These are phyloP conservation scores for Drosophila aldrichi DNA, from an alignment of 2,888 invertebrate genomes.

Conservation along the genomic window DNA sequence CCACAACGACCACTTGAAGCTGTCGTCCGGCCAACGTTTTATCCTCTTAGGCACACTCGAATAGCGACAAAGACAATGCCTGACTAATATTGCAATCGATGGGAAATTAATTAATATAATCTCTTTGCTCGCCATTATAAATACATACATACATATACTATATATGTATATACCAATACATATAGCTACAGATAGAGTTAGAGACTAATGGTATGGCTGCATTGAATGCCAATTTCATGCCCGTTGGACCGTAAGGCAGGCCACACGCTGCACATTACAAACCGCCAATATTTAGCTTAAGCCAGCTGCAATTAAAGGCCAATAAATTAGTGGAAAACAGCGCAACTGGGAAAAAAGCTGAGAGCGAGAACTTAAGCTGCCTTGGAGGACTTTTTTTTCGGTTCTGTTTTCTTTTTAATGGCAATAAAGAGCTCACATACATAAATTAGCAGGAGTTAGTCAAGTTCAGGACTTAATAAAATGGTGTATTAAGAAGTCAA, in stretches of 20 bases:
- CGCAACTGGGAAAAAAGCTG: slow-evolving; percentile 4
- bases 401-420: slow-evolving; percentile 6
- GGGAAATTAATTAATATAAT: slow-evolving; percentile 75
- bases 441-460: slow-evolving; percentile 3
- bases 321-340: slow-evolving; percentile 52
- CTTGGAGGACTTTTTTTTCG: slow-evolving; percentile 14
- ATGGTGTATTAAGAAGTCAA: background rate
- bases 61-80: slow-evolving; percentile 54
- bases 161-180: background rate
- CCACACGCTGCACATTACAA: slow-evolving; percentile 37
- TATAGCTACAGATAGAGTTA: slow-evolving; percentile 1
- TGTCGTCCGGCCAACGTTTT: slow-evolving; percentile 1
- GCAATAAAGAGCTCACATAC: background rate
- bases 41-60: slow-evolving; percentile 41
- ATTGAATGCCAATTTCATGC: slow-evolving; percentile 51
- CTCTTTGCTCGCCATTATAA: slow-evolving; percentile 38
- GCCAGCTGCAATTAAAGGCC: slow-evolving; percentile 62
- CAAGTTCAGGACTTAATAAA: background rate
- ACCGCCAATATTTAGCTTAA: slow-evolving; percentile 57
- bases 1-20: background rate
- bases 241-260: slow-evolving; percentile 26
- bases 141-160: background rate
- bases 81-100: slow-evolving; percentile 54
- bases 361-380: slow-evolving; percentile 10
- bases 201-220: slow-evolving; percentile 35